Percentiles rank a stretch among this genome's conserved stretches.
Conservation (phyloP, 2,113 vertebrate genomes). For the Nannospalax galili region DNA sequence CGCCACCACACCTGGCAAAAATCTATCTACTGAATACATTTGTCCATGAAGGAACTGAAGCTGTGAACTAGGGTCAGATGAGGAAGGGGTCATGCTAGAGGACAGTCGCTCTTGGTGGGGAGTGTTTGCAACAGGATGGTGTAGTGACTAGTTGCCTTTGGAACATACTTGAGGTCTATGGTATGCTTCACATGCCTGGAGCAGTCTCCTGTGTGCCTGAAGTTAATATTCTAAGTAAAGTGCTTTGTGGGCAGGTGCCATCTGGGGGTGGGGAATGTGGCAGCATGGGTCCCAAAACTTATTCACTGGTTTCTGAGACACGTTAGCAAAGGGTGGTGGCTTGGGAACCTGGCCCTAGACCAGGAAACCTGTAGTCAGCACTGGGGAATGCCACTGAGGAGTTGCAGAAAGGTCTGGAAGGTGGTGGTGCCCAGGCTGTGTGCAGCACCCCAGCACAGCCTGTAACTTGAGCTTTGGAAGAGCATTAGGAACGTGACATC, state of each 20-base stretch:
- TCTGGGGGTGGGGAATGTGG: neutral
- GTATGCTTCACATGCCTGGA: accelerated
- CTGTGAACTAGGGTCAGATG: neutral
- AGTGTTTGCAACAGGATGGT: neutral
- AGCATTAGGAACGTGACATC: constrained; percentile 76
- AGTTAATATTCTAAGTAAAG: neutral
- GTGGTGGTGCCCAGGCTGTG: neutral
- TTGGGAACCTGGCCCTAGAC: neutral
- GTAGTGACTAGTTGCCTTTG: neutral
- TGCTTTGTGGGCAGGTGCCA: neutral
- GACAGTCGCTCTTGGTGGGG: neutral
- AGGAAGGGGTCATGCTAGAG: neutral
- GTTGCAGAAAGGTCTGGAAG: constrained; percentile 27
- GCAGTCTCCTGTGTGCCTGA: accelerated
- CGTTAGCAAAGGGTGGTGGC: neutral
- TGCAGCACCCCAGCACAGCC: constrained; percentile 42
- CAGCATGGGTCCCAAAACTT: neutral
- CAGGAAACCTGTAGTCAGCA: neutral
- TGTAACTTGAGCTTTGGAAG: constrained; percentile 76
- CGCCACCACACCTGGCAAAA: neutral
- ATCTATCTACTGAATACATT: neutral
- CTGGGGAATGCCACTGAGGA: neutral
- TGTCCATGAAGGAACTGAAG: neutral
- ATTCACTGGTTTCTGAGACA: neutral
- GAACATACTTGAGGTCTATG: neutral